phyloP scores from a whole-genome alignment of 1,140 invertebrate genomes.

The Lineus longissimus region DNA sequence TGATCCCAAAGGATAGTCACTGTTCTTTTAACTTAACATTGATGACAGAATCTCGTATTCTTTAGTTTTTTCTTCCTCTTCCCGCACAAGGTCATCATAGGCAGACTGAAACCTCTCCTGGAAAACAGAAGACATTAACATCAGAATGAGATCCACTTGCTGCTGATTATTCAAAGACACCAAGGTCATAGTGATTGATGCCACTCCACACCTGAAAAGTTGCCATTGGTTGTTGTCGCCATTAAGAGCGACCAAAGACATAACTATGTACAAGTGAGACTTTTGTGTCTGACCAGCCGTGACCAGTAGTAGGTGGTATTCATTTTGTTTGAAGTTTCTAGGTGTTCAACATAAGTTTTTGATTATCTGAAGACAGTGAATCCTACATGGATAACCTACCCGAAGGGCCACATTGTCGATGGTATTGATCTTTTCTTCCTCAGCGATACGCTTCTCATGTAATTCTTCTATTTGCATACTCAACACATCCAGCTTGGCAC shows the following conservation, averaged over 20 bases:
- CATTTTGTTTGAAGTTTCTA: too few species aligned
- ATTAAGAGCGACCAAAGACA: too few species aligned
- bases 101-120: constrained; percentile 1
- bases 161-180: neutral
- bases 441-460: neutral
- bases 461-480: neutral
- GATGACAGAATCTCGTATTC: neutral
- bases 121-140: neutral
- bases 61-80: neutral
- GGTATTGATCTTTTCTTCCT: neutral
- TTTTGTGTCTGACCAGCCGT: too few species aligned
- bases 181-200: too few species aligned
- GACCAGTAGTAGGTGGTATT: too few species aligned
- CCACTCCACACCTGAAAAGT: too few species aligned
- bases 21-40: neutral
- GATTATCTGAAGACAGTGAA: too few species aligned
- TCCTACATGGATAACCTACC: neutral
- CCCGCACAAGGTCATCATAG: neutral
- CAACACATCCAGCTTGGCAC: neutral
- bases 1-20: too few species aligned
- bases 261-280: too few species aligned
- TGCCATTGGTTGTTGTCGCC: too few species aligned
- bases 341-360: too few species aligned
- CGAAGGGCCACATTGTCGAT: neutral
- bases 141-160: neutral